A percentile compares a stretch with the other conserved stretches of the same genome.
phyloP scores from a whole-genome alignment of 2,797 vertebrate species.

The Trichosurus vulpecula region DNA sequence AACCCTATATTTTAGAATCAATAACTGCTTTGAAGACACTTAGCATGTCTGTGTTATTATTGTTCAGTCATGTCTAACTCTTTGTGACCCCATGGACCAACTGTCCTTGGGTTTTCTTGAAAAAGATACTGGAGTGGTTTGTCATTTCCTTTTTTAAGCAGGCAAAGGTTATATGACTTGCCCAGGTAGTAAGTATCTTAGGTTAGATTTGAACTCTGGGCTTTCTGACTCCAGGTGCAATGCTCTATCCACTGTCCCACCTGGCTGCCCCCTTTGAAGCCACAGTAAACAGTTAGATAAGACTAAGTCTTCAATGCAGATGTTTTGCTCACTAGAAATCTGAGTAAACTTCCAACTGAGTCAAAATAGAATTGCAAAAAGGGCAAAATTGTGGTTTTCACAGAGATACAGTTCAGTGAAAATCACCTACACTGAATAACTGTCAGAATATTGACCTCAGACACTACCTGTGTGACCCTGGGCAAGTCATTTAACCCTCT shows the following conservation, averaged over 20 bases:
- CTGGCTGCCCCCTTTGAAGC: too few species aligned
- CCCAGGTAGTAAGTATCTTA: too few species aligned
- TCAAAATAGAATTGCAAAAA: conserved; percentile 76
- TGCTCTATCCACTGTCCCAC: too few species aligned
- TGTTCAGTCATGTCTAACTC: too few species aligned
- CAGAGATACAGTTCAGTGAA: conserved; percentile 80
- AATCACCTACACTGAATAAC: conserved; percentile 79
- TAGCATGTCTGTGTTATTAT: too few species aligned
- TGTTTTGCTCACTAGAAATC: conserved; percentile 81
- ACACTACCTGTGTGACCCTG: neutral
- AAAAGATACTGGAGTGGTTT: too few species aligned
- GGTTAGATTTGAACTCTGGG: too few species aligned
- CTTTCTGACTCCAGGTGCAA: too few species aligned
- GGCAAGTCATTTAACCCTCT: neutral
- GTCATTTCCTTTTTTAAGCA: too few species aligned
- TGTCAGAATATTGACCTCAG: conserved; percentile 60
- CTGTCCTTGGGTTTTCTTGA: too few species aligned
- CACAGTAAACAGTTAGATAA: conserved; percentile 80
- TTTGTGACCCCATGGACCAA: too few species aligned
- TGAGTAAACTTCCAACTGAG: conserved; percentile 75
- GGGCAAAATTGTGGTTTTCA: conserved; percentile 81
- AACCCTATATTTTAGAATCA: conserved; percentile 77
- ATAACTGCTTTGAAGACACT: conserved; percentile 82
- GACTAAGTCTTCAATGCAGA: conserved; percentile 81
- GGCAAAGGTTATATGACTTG: too few species aligned